A percentile compares a stretch with the other conserved stretches of the same genome.
phyloP scores from a whole-genome alignment of 2,113 vertebrate genomes.

The Cyrtonyx montezumae region DNA sequence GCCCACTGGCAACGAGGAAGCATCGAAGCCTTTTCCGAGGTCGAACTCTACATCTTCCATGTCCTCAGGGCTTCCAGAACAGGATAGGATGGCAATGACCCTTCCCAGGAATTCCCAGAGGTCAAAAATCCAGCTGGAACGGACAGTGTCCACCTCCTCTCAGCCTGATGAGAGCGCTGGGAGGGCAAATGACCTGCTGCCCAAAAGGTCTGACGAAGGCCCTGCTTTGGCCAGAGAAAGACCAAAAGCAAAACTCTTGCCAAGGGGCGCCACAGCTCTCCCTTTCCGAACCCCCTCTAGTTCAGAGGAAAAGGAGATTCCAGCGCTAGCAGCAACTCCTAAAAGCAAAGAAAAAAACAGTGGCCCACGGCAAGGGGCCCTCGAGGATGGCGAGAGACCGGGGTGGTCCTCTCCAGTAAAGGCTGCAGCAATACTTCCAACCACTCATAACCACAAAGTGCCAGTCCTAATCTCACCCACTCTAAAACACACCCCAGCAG shows the following conservation, averaged over 20 bases:
- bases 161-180: slow-evolving; percentile 90
- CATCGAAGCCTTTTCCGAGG: slow-evolving; percentile 93
- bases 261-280: slow-evolving; percentile 80
- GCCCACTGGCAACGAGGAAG: slow-evolving; percentile 85
- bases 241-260: slow-evolving; percentile 94
- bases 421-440: slow-evolving; percentile 75
- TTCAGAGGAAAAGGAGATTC: slow-evolving; percentile 75
- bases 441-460: slow-evolving; percentile 97
- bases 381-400: slow-evolving; percentile 83
- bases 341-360: slow-evolving; percentile 83
- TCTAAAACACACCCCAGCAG: slow-evolving; percentile 90
- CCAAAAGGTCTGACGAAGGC: slow-evolving; percentile 88
- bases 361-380: slow-evolving; percentile 66
- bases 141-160: slow-evolving; percentile 90
- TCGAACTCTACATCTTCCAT: slow-evolving; percentile 99
- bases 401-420: slow-evolving; percentile 91
- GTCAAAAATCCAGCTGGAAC: slow-evolving; percentile 91
- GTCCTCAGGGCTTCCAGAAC: slow-evolving; percentile 94
- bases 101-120: slow-evolving; percentile 95
- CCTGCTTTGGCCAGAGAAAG: slow-evolving; percentile 89
- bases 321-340: slow-evolving; percentile 60
- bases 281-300: slow-evolving; percentile 68
- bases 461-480: slow-evolving; percentile 98
- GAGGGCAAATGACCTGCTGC: slow-evolving; percentile 80
- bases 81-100: slow-evolving; percentile 97